Evolutionary conservation across 2,113 vertebrate genomes (phyloP).

Genomic region (Hypomesus transpacificus): DNA sequence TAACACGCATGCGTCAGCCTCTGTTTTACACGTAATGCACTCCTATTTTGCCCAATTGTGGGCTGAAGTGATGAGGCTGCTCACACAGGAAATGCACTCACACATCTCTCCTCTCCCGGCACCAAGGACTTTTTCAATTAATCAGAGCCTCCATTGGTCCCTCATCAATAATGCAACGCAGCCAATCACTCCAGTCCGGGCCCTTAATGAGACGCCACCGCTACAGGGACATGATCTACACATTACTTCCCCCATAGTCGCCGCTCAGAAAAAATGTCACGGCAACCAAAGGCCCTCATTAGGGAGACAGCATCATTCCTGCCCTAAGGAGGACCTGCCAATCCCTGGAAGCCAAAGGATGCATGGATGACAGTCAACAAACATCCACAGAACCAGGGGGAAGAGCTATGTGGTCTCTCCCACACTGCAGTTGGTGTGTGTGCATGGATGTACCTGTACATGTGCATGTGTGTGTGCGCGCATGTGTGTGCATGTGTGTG

Average conservation of each 20-base stretch:
- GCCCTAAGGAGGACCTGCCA: conserved; percentile 50
- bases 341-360: conserved; percentile 46
- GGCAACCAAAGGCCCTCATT: conserved; percentile 47
- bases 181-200: conserved; percentile 67
- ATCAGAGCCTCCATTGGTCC: conserved; percentile 54
- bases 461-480: neutral
- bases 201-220: conserved; percentile 68
- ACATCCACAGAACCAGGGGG: conserved; percentile 28
- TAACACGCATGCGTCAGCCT: conserved; percentile 25
- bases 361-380: conserved; percentile 55
- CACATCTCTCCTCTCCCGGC: conserved; percentile 27
- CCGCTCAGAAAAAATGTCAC: conserved; percentile 53
- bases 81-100: conserved; percentile 46
- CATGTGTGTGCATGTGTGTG: neutral
- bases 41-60: conserved; percentile 1
- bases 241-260: conserved; percentile 55
- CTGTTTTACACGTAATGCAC: conserved; percentile 3
- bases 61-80: conserved; percentile 52
- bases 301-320: conserved; percentile 50
- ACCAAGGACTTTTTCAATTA: conserved; percentile 69
- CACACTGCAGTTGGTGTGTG: neutral
- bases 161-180: conserved; percentile 76
- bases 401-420: conserved; percentile 12
- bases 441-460: neutral
- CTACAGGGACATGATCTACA: conserved; percentile 52